Base-by-base conservation (phyloP, 2,888 invertebrate species). In the Creontiades dilutus region DNA sequence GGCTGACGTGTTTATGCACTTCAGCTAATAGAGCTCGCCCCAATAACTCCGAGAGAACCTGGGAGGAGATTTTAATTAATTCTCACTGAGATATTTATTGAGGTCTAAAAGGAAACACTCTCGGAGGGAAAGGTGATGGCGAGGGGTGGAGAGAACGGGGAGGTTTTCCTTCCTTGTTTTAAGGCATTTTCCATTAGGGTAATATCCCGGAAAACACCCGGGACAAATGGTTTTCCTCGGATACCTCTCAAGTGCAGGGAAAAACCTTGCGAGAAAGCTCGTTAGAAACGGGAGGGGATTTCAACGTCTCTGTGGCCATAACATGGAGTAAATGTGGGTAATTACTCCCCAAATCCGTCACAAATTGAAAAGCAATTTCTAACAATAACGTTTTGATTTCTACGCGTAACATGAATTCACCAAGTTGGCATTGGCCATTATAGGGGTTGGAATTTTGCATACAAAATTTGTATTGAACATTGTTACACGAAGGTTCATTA, bases 31-130 rank as follows among this genome's bases (percentile, higher is more conserved):
- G 76, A 78, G 75, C 86, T 48, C 48, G 76, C 88, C 78, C 88
- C 88, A 88, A 88, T 88, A 88, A 88, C 88, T 88, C 88, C 78
- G 23, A 47, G 57, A 46, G 48, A 78, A 88, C 88, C 88, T 88
- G 88, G 86, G 75, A 88, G 88, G 88, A 88, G 88, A 88, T 88
- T 88, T 88, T 88, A 88, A 88, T 88, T 88, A 88, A 88, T 88
- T 88, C 88, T 88, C 88, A 14, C 78, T 27, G 78, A 78, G 88
- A 88, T 88, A 88, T 88, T 88, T 88, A 88, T 88, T 88, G 88
- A 78, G 80, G 52, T 78, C 88, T 88, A 88, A 68, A 86, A 86
- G 86, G 86, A 86, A 88, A 88, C 88, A 80, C 80, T 88, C 88
- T 52, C n/a, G 80, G 55, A 23, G 19, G 86, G 86, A 19, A 23